These are phyloP conservation scores for Arvicanthis niloticus DNA, from an alignment of 2,113 vertebrate genomes.

Conservation along the genomic window DNA sequence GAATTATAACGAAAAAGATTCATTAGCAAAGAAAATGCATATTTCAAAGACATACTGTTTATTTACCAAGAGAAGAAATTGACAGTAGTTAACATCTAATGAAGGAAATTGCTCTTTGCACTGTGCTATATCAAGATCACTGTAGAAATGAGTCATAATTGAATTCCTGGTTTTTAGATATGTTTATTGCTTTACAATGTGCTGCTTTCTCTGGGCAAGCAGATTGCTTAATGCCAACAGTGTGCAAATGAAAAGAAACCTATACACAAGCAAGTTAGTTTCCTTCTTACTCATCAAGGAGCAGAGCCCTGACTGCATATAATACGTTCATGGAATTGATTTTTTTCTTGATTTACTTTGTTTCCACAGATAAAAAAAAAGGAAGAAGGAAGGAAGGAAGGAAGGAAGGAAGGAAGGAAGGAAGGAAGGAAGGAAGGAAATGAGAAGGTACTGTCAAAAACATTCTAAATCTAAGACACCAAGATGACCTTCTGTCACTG, in stretches of 20 bases:
- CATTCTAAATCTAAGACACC: conserved; percentile 36
- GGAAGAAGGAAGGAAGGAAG: not conserved
- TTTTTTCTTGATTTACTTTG: not conserved
- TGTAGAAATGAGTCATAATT: conserved; percentile 43
- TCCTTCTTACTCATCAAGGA: not conserved
- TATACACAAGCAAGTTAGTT: conserved; percentile 16
- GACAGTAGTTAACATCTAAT: conserved; percentile 54
- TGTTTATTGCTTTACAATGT: conserved; percentile 27
- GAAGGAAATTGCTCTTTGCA: conserved; percentile 51
- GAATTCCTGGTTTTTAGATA: conserved; percentile 30
- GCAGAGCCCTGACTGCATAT: not conserved
- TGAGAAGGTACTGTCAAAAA: not conserved
- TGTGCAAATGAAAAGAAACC: conserved; percentile 16
- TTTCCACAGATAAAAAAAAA: not conserved
- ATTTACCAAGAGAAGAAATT: conserved; percentile 55
- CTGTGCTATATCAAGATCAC: not conserved
- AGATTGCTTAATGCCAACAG: conserved; percentile 21
- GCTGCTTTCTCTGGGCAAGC: conserved; percentile 56
- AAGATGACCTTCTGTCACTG: conserved; percentile 21
- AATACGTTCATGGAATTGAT: not conserved
- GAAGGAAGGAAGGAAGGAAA: too few relatives aligned
- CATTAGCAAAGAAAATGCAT: conserved; percentile 22
- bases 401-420: too few relatives aligned
- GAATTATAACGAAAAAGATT: conserved; percentile 42
- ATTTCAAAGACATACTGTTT: conserved; percentile 52